These are phyloP conservation scores for Gila orcuttii DNA, from an alignment of 2,113 vertebrate genomes.

Conservation along the genomic window DNA sequence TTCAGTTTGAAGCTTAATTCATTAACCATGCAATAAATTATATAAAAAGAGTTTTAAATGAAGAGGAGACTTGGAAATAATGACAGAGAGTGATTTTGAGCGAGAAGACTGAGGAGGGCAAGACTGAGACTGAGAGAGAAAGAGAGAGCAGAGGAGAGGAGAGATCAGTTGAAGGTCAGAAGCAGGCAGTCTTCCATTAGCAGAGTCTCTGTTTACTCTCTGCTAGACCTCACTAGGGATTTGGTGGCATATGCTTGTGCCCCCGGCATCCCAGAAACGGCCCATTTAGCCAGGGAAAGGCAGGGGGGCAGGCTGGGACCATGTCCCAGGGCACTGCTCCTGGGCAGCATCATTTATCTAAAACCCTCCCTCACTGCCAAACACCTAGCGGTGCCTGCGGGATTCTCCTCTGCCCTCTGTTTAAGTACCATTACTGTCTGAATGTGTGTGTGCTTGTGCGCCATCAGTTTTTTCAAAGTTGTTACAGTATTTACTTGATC, in stretches of 20 bases:
- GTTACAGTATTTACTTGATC: not conserved
- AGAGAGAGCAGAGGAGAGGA: conserved; percentile 13
- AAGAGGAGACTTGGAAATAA: not conserved
- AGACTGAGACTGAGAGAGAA: conserved; percentile 17
- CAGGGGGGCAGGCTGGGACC: conserved; percentile 73
- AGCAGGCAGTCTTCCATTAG: conserved; percentile 73
- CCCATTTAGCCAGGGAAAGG: conserved; percentile 80
- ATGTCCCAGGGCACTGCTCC: conserved; percentile 75
- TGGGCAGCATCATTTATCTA: conserved; percentile 74
- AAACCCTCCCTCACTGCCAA: conserved; percentile 66
- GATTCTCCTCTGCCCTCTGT: conserved; percentile 50
- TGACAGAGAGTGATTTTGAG: not conserved
- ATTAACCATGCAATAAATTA: not conserved
- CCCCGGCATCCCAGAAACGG: conserved; percentile 78
- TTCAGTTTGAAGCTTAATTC: not conserved
- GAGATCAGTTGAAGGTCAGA: conserved; percentile 66
- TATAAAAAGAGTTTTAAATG: not conserved
- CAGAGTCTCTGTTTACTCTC: conserved; percentile 76
- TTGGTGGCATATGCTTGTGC: conserved; percentile 79
- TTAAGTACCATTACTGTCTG: conserved; percentile 48
- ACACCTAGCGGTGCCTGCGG: conserved; percentile 42
- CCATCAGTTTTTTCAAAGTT: not conserved
- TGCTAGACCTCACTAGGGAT: conserved; percentile 74
- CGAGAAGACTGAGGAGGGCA: not conserved
- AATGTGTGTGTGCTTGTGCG: not conserved